Percentiles rank a stretch among this genome's conserved stretches.
phyloP scores from a whole-genome alignment of 2,797 vertebrate species.

The Dendrocincla fuliginosa region DNA sequence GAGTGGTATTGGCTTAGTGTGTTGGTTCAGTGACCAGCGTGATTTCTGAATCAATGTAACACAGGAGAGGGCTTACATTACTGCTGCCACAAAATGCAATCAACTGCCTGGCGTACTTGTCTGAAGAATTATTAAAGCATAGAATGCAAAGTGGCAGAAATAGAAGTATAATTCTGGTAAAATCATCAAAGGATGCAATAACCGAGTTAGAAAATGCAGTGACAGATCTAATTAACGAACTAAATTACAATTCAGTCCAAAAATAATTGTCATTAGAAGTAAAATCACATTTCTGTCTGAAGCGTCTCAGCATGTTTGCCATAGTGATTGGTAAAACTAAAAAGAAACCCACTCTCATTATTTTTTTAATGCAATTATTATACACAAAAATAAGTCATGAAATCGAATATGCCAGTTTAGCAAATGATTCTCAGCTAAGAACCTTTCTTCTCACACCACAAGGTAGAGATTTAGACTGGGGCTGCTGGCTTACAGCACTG shows the following conservation, averaged over 20 bases:
- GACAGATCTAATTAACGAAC: constrained; percentile 61
- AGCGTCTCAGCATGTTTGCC: constrained; percentile 14
- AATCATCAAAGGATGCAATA: constrained; percentile 37
- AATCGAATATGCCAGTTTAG: constrained; percentile 57
- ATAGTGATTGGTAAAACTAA: constrained; percentile 34
- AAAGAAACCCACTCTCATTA: constrained; percentile 19
- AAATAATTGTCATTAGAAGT: constrained; percentile 62
- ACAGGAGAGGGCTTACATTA: constrained; percentile 31
- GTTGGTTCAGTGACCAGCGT: constrained; percentile 5
- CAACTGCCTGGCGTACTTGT: constrained; percentile 41
- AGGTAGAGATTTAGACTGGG: not conserved
- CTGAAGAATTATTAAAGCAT: constrained; percentile 59
- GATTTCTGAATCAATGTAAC: constrained; percentile 29
- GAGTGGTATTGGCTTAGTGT: not conserved
- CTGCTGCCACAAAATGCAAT: constrained; percentile 54
- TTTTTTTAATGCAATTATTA: constrained; percentile 54
- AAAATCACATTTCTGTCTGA: constrained; percentile 57
- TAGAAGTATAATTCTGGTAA: constrained; percentile 44
- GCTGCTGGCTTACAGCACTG: not conserved
- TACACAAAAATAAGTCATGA: constrained; percentile 43
- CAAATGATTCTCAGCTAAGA: not conserved
- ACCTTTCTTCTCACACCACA: not conserved
- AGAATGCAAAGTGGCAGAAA: constrained; percentile 35
- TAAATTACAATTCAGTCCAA: constrained; percentile 51
- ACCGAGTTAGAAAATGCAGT: constrained; percentile 54